Evolutionary conservation across 2,113 vertebrate genomes (phyloP), one percentile per base, ranked within the genome.

Genomic region (Todiramphus saurophagus): DNA sequence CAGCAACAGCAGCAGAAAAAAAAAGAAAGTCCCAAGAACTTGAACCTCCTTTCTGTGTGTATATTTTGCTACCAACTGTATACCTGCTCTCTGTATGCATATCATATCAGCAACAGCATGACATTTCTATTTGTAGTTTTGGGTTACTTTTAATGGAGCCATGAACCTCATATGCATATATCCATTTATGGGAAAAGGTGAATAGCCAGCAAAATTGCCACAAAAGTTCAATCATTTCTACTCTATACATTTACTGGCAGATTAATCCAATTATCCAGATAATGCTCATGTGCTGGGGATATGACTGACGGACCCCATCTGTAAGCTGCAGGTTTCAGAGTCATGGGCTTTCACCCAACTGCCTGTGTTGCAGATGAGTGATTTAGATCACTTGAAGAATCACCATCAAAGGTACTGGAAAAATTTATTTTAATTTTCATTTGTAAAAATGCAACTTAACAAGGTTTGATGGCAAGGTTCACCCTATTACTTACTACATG

Each of bases 271-370:
- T 27, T n/a, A 35, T 4, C 21, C 14, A n/a, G 31, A 9, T 31
- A 60, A 27, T 1, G 23, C 43, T 79, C 31, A 11, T 0, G 1
- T 27, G 25, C 13, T 7, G 4, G 19, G 5, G 41, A 8, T 39
- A 37, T 37, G 30, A 25, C 62, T 31, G 70, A 35, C 51, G 7
- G 43, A 25, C 12, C 23, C 69, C 12, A 0, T 1, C 18, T 60
- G 35, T n/a, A 58, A 37, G 46, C 15, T 5, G 27, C 35, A 15
- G 30, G 23, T 50, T 23, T 43, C 35, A 41, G 48, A 31, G 41
- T 20, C 58, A 15, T 0, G 2, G 35, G 25, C 28, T 59, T 35
- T 72, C 10, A 5, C 37, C 35, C 67, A 17, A 4, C 2, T 73
- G 20, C 19, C 74, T n/a, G 19, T 58, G 66, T 46, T 21, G 24